Base-by-base conservation (phyloP, 2,113 vertebrate genomes). In the Lycaon pictus region DNA sequence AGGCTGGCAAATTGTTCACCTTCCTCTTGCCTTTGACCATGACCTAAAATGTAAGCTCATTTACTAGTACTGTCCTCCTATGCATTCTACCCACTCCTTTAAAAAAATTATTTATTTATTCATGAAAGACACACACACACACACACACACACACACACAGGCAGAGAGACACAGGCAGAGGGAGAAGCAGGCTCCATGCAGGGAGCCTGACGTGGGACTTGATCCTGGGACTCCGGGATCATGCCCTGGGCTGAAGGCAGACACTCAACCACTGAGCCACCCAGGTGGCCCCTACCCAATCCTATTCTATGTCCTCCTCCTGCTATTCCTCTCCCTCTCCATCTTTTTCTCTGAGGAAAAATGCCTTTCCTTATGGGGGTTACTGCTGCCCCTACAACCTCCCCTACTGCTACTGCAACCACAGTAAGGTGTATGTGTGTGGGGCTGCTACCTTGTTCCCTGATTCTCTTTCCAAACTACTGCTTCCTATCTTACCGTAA, bases 31-130 rank as follows among this genome's bases (percentile, higher is more conserved):
- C n/a, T 48, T 56, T 80, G 35, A 71, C 27, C 62, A 17, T 29
- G 17, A 37, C 25, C 69, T 55, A 35, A 65, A 72, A 67, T 16
- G 3, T 4, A 25, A 35, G 32, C 35, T 81, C 29, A 74, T 17
- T 32, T 58, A 32, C 43, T 80, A 88, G 51, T 19, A 25, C 55
- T 35, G 53, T 15, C 11, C 12, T 62, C 8, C n/a, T 17, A 29
- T 12, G 20, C 0, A 2, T 29, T 86, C 72, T 63, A 15, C 17
- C 62, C 1, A 13, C 2, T 43, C 3, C 6, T 4, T 43, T 43
- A 43, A 43, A 43, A 43, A 43, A 43, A 6, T 43, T 43, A 43
- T 43, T 43, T 7, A 43, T 43, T 43, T 43, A 43, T 43, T 43
- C 43, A 43, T 43, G 43, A 43, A 43, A 43, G 43, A 43, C 43